Base-by-base conservation (phyloP, 2,888 invertebrate species). In the Panopea generosa region DNA sequence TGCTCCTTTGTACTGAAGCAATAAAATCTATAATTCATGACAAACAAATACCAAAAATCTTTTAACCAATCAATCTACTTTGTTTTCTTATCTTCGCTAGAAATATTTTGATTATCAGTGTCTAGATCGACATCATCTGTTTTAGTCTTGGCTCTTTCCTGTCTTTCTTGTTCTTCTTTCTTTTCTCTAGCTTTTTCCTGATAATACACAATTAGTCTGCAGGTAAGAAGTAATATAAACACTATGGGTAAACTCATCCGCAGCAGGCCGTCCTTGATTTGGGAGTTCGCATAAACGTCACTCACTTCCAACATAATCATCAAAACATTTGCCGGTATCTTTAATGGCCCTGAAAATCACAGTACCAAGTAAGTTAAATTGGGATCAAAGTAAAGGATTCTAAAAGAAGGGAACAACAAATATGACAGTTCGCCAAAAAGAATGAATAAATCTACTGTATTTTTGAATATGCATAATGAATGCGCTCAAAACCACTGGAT, bases 251-350 rank as follows among this genome's bases (percentile, higher is more conserved):
- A 90, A 57, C 92, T 92, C 88, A 92, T 91, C 67, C 91, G 89
- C 29, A 93, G 92, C 45, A 92, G 71, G 22, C 90, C 90, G 56
- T 92, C 90, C 52, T 91, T 89, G n/a, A 92, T 84, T 20, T 90
- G 88, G 69, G 84, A 90, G 70, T 92, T 91, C 16, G 97, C 97
- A 93, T 98, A 98, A 66, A 97, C 96, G 40, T 97, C 97, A 93
- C 97, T 95, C 77, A 97, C 91, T 95, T 97, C 98, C 82, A 98
- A 93, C 61, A 96, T 83, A 49, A 99, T 94, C 73, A 99, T 94
- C 38, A 96, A 95, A 11, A 96, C 93, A 93, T 99, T 99, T 50
- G 98, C 97, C 56, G 95, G 94, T 92, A 98, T 97, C 93, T 98
- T 98, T 77, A 98, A 94, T 93, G 96, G 96, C 93, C 97, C 98